phyloP scores from a whole-genome alignment of 2,797 vertebrate genomes.

The Holocentrus rufus region DNA sequence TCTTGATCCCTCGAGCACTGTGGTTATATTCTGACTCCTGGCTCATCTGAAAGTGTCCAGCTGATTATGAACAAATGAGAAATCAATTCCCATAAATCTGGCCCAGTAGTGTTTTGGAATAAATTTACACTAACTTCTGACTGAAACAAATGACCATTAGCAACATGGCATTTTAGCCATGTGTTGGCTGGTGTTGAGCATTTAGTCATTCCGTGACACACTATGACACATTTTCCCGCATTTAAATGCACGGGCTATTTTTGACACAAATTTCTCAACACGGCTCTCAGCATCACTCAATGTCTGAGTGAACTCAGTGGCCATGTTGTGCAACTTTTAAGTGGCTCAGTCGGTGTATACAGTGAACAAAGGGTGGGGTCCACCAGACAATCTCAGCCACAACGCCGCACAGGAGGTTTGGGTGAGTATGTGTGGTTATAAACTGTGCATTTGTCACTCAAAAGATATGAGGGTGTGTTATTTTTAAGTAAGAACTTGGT shows the following conservation, averaged over 20 bases:
- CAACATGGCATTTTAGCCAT: conserved; percentile 55
- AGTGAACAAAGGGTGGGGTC: conserved; percentile 62
- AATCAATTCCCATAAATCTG: conserved; percentile 6
- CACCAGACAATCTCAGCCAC: conserved; percentile 45
- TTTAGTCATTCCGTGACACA: conserved; percentile 70
- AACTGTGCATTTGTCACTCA: conserved; percentile 37
- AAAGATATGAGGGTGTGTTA: conserved; percentile 28
- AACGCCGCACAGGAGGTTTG: conserved; percentile 47
- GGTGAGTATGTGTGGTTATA: conserved; percentile 10
- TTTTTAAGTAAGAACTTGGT: not conserved
- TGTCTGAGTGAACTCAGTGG: conserved; percentile 70
- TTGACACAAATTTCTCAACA: conserved; percentile 71
- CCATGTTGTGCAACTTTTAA: conserved; percentile 76
- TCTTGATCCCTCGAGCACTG: conserved; percentile 1
- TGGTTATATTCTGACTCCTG: conserved; percentile 19
- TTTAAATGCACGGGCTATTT: conserved; percentile 70
- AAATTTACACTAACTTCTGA: not conserved
- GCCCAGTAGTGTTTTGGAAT: conserved; percentile 11
- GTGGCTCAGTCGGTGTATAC: conserved; percentile 58
- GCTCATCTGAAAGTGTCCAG: conserved; percentile 4
- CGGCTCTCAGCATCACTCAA: conserved; percentile 59
- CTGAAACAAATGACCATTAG: conserved; percentile 33
- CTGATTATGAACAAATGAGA: conserved; percentile 9
- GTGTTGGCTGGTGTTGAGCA: conserved; percentile 49
- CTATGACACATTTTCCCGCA: conserved; percentile 65